Conservation (phyloP, 2,113 vertebrate species). For the Melanocharis versteri region DNA sequence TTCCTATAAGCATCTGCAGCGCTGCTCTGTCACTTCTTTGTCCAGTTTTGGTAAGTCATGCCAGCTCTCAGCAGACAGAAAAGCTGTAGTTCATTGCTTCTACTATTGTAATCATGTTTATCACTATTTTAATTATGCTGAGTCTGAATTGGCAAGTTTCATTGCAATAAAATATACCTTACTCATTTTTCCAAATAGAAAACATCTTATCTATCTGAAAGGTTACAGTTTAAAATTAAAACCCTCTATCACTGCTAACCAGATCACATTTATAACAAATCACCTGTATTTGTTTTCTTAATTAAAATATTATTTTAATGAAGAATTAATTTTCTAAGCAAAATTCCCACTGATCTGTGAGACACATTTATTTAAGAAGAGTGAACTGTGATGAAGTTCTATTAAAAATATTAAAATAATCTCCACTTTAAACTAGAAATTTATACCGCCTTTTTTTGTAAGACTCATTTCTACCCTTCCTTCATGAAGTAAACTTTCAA, state of each 20-base stretch:
- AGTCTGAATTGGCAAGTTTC: conserved; percentile 67
- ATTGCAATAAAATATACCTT: conserved; percentile 54
- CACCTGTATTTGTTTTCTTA: neutral
- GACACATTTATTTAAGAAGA: neutral
- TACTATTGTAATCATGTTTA: conserved; percentile 63
- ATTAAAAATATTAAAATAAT: neutral
- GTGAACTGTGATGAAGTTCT: neutral
- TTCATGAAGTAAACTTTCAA: neutral
- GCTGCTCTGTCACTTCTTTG: conserved; percentile 41
- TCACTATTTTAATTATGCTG: conserved; percentile 67
- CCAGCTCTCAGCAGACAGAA: conserved; percentile 46
- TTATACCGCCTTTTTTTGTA: neutral
- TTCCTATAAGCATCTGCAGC: conserved; percentile 44
- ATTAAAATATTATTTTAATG: neutral
- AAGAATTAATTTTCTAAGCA: neutral
- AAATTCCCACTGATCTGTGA: neutral
- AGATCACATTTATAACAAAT: neutral
- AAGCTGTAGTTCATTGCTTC: conserved; percentile 61
- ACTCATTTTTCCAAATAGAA: conserved; percentile 9
- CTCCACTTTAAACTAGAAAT: neutral
- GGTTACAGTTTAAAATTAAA: conserved; percentile 35
- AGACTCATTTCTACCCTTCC: neutral
- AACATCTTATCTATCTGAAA: conserved; percentile 20
- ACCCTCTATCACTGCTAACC: neutral
- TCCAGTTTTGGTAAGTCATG: conserved; percentile 62